These are phyloP conservation scores for Numida meleagris DNA, from an alignment of 2,113 vertebrate species.

Conservation along the genomic window DNA sequence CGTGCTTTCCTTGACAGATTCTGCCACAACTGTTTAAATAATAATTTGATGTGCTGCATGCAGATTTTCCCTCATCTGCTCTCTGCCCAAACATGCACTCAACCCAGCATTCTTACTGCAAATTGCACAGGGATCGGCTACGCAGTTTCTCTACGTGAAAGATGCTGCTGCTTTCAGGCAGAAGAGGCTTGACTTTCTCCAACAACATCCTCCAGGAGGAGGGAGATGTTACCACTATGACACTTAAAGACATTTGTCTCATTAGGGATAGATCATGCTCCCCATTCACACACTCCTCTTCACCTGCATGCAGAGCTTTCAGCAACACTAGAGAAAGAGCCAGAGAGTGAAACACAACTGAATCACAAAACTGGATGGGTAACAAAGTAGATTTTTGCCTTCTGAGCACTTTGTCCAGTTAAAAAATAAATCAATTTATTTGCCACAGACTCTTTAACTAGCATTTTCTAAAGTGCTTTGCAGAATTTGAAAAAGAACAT, in stretches of 20 bases:
- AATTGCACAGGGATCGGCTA: not conserved
- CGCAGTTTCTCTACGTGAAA: not conserved
- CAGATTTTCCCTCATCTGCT: slow-evolving; percentile 5
- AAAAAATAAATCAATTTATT: not conserved
- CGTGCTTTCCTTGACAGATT: slow-evolving; percentile 42
- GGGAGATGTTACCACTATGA: not conserved
- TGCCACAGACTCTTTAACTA: not conserved
- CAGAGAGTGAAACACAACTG: not conserved
- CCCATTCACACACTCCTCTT: not conserved
- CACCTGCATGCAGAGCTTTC: not conserved
- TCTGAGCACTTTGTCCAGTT: not conserved
- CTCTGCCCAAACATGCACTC: not conserved
- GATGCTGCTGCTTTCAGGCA: not conserved
- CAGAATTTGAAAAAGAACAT: not conserved
- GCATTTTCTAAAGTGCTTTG: not conserved
- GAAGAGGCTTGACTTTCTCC: not conserved
- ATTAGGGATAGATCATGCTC: not conserved
- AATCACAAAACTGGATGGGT: not conserved
- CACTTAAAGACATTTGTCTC: not conserved
- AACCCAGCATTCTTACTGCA: not conserved
- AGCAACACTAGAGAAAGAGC: not conserved
- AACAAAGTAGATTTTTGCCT: not conserved
- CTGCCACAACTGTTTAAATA: slow-evolving; percentile 51
- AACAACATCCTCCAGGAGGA: not conserved
- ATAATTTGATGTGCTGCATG: slow-evolving; percentile 25